phyloP scores from a whole-genome alignment of 2,113 vertebrate genomes.

The Pomatorhinus ruficollis region DNA sequence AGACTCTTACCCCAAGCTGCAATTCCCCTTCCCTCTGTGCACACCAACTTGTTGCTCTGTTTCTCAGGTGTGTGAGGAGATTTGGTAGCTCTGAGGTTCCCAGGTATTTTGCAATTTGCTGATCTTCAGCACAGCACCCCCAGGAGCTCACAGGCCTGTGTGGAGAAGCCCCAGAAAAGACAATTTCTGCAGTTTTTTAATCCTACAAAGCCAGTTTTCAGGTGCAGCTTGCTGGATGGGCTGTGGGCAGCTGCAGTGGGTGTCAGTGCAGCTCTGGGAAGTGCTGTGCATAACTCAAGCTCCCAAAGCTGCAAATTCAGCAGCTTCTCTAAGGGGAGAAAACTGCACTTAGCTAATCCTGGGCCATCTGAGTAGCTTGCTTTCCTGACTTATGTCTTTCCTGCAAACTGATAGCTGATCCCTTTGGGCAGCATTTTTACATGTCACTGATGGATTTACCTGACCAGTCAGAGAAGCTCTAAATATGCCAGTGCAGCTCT shows the following conservation, averaged over 20 bases:
- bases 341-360: not conserved
- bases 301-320: not conserved
- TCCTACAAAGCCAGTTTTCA: not conserved
- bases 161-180: not conserved
- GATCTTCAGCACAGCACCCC: not conserved
- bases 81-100: not conserved
- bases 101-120: not conserved
- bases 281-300: not conserved
- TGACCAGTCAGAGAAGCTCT: not conserved
- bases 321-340: not conserved
- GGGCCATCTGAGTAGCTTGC: not conserved
- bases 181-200: not conserved
- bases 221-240: not conserved
- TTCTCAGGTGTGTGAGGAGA: not conserved
- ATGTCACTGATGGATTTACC: conserved; percentile 20
- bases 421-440: not conserved
- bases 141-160: not conserved
- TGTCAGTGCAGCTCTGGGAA: not conserved
- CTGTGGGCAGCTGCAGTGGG: not conserved
- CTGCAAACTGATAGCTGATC: not conserved
- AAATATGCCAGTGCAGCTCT: not conserved
- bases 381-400: not conserved
- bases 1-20: not conserved
- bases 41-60: not conserved
- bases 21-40: not conserved